phyloP scores from a whole-genome alignment of 2,888 invertebrate species.

The Pyrgus malvae region DNA sequence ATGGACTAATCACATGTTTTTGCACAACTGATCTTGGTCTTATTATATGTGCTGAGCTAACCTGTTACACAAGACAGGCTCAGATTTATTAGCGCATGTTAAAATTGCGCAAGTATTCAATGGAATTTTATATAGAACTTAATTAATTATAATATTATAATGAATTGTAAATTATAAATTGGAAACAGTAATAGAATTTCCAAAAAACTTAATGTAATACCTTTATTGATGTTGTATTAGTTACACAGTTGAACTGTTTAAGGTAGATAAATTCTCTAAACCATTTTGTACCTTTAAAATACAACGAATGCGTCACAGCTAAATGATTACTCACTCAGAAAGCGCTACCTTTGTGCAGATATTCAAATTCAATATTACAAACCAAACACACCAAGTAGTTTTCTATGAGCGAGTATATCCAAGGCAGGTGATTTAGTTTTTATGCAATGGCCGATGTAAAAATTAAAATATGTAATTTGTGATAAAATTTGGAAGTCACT shows the following conservation, averaged over 20 bases:
- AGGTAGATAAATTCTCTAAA: background rate
- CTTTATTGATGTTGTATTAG: background rate
- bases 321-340: slow-evolving; percentile 15
- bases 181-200: too few species aligned
- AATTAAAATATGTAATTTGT: slow-evolving; percentile 43
- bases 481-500: slow-evolving; percentile 60
- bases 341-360: background rate
- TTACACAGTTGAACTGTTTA: background rate
- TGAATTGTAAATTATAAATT: too few species aligned
- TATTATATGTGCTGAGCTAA: too few species aligned
- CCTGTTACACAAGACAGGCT: too few species aligned
- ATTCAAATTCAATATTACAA: background rate
- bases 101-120: too few species aligned
- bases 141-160: too few species aligned
- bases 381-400: background rate
- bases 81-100: too few species aligned
- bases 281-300: background rate
- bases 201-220: too few species aligned
- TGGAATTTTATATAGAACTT: too few species aligned
- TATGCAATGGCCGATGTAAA: slow-evolving; percentile 42
- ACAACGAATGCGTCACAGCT: slow-evolving; percentile 2
- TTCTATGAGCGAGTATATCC: background rate
- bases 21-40: too few species aligned
- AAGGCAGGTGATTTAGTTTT: background rate
- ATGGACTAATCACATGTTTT: too few species aligned